These are phyloP conservation scores for Aphis craccivora DNA, from an alignment of 1,140 invertebrate species.

Conservation along the genomic window DNA sequence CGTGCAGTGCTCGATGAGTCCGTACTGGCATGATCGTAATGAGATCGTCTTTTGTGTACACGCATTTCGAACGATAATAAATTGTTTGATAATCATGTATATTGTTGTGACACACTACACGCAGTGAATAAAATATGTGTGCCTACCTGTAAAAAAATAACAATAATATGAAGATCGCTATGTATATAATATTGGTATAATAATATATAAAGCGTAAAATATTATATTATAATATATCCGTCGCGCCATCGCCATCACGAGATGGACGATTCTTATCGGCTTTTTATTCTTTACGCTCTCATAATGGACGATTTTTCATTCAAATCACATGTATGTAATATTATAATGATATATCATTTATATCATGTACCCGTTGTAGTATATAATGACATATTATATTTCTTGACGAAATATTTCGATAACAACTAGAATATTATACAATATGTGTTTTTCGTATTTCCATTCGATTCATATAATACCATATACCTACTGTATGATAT, in stretches of 20 bases:
- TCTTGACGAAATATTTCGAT: neutral
- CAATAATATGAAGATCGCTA: neutral
- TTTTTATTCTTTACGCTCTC: constrained; percentile 19
- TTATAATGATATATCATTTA: neutral
- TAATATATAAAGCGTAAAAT: neutral
- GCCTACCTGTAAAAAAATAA: constrained; percentile 15
- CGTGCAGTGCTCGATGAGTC: neutral
- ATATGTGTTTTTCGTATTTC: neutral
- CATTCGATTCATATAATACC: neutral
- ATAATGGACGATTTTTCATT: constrained; percentile 22
- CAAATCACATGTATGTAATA: neutral
- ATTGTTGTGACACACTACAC: constrained; percentile 1
- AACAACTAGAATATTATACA: neutral
- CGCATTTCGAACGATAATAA: constrained; percentile 31
- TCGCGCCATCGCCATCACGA: neutral
- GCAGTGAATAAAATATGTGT: neutral
- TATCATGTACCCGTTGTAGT: neutral
- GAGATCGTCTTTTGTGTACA: neutral
- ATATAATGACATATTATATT: constrained; percentile 11
- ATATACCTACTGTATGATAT: neutral
- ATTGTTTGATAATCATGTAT: constrained; percentile 28
- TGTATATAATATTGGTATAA: neutral
- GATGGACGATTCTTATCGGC: constrained; percentile 28
- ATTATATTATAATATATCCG: neutral
- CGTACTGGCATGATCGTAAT: neutral